Evolutionary conservation across 2,113 vertebrate species (phyloP).

Genomic region (Sylvicapra grimmia): DNA sequence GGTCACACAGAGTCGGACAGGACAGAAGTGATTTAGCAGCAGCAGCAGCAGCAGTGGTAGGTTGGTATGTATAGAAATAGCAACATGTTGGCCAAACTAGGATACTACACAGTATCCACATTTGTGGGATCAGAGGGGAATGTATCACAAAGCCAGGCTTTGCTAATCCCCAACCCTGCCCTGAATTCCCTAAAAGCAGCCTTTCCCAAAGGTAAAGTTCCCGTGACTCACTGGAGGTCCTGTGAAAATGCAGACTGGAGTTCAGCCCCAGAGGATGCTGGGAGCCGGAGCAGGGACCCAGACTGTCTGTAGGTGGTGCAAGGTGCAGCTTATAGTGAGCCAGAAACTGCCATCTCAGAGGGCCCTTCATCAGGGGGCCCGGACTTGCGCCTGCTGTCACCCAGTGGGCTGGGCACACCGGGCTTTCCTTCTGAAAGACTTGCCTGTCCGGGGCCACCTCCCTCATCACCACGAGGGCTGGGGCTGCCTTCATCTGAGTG

Average conservation of each 20-base stretch:
- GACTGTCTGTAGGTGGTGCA: neutral
- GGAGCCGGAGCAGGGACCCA: neutral
- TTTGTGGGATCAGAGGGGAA: neutral
- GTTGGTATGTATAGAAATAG: neutral
- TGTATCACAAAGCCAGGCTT: neutral
- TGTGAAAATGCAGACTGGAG: neutral
- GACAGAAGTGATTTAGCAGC: no score
- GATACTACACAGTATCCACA: neutral
- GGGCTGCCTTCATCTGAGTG: neutral
- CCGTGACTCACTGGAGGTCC: neutral
- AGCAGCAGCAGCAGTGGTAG: no score
- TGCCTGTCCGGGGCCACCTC: fast-evolving
- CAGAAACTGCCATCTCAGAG: fast-evolving
- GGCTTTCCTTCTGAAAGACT: neutral
- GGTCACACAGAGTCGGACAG: no score
- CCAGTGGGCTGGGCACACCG: fast-evolving
- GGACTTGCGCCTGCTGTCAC: fast-evolving
- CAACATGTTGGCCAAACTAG: neutral
- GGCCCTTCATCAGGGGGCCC: neutral
- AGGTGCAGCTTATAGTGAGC: no score
- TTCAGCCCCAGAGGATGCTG: no score
- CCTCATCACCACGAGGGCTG: no score
- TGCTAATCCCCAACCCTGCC: neutral
- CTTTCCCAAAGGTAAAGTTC: neutral
- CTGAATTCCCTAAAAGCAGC: neutral